A percentile compares a stretch with the other conserved stretches of the same genome.
These are phyloP conservation scores for Vanessa cardui DNA, from an alignment of 2,888 invertebrate genomes.

Conservation along the genomic window DNA sequence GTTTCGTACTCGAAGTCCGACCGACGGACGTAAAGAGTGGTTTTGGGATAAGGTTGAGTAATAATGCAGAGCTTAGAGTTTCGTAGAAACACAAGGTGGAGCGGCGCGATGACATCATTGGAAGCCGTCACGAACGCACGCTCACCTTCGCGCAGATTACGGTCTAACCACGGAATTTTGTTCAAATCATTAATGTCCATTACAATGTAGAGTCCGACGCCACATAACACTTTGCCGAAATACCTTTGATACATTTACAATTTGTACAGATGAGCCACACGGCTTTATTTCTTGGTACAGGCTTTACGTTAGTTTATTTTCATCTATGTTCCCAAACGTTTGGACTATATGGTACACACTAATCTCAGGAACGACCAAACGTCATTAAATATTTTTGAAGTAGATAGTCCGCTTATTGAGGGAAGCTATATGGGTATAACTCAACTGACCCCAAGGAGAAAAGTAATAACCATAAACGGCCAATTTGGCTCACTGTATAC, in stretches of 20 bases:
- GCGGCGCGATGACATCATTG: constrained; percentile 71
- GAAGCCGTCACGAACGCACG: constrained; percentile 55
- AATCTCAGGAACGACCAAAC: no score
- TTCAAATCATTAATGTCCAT: constrained; percentile 22
- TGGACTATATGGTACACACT: no score
- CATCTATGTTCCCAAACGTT: no score
- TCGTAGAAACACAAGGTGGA: constrained; percentile 72
- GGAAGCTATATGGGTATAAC: no score
- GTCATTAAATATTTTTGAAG: no score
- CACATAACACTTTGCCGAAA: constrained; percentile 6
- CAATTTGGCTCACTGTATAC: no score
- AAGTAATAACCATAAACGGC: no score
- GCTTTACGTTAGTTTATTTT: no score
- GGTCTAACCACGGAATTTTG: constrained; percentile 25
- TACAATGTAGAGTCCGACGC: constrained; percentile 19
- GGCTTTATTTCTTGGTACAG: no score
- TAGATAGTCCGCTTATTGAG: no score
- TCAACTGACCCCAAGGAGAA: no score
- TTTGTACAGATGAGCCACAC: not conserved
- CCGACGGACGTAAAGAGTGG: constrained; percentile 62
- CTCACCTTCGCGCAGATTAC: constrained; percentile 60
- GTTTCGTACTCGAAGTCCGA: constrained; percentile 61
- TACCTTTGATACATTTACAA: not conserved
- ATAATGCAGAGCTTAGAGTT: constrained; percentile 69
- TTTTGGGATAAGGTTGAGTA: constrained; percentile 59